Percentiles rank a stretch among this genome's conserved stretches.
These are phyloP conservation scores for Hartigia nigra DNA, from an alignment of 2,888 invertebrate genomes.

Conservation along the genomic window DNA sequence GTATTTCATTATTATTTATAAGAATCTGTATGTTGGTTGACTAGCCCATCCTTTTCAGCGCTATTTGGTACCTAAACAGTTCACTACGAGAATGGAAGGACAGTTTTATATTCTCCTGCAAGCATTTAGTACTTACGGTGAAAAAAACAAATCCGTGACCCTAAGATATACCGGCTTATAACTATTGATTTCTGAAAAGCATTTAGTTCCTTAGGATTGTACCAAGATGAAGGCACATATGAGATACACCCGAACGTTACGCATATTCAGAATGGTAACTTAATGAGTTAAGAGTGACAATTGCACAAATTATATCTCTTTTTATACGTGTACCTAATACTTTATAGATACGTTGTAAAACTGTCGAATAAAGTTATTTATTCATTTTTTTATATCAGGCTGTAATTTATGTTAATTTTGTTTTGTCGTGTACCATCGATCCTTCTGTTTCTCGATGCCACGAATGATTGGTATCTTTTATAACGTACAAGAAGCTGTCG, in stretches of 20 bases:
- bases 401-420: background rate
- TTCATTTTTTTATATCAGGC: conserved; percentile 28
- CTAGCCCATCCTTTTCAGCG: conserved; percentile 25
- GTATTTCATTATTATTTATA: conserved; percentile 50
- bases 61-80: conserved; percentile 24
- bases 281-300: background rate
- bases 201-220: conserved; percentile 3
- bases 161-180: background rate
- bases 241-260: background rate
- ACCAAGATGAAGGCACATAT: background rate
- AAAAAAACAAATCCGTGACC: background rate
- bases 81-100: conserved; percentile 8
- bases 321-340: conserved; percentile 34
- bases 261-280: background rate
- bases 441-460: background rate
- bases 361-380: conserved; percentile 53
- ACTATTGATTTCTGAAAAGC: background rate
- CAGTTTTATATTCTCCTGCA: conserved; percentile 8
- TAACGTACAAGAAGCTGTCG: conserved; percentile 5
- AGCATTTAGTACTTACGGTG: background rate
- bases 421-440: background rate
- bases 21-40: conserved; percentile 29
- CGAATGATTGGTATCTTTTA: background rate
- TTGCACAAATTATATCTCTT: conserved; percentile 5
- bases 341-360: conserved; percentile 32